phyloP scores from a whole-genome alignment of 2,888 invertebrate species.

The Volucella zonaria region DNA sequence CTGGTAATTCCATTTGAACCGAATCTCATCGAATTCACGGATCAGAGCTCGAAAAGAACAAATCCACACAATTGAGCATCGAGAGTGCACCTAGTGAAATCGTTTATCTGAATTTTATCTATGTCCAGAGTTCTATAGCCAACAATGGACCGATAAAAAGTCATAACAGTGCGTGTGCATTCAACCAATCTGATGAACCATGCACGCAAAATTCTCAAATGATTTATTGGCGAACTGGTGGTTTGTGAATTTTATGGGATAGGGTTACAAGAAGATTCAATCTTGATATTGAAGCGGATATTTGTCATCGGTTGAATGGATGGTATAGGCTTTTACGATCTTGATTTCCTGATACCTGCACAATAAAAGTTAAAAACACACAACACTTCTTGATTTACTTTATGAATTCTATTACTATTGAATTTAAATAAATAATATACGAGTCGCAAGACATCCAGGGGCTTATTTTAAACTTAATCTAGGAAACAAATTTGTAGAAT shows the following conservation, averaged over 20 bases:
- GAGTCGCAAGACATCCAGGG: constrained; percentile 10
- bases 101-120: constrained; percentile 59
- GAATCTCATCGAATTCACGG: constrained; percentile 47
- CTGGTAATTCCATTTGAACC: constrained; percentile 32
- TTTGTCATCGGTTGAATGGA: constrained; percentile 55
- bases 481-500: constrained; percentile 5
- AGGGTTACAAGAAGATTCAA: constrained; percentile 28
- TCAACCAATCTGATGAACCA: constrained; percentile 62
- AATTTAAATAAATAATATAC: constrained; percentile 55
- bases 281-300: constrained; percentile 60
- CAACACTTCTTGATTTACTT: not conserved
- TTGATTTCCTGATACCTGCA: constrained; percentile 28
- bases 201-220: constrained; percentile 66
- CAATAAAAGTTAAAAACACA: not conserved
- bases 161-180: constrained; percentile 61
- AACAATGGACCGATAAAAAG: constrained; percentile 66
- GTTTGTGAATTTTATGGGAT: constrained; percentile 53
- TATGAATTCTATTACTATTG: not conserved
- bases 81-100: constrained; percentile 27
- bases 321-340: not conserved
- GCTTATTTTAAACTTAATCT: constrained; percentile 35
- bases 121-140: constrained; percentile 36
- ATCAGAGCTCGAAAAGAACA: constrained; percentile 28
- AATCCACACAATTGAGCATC: constrained; percentile 26
- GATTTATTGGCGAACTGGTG: constrained; percentile 61